Conservation (phyloP, 2,113 vertebrate genomes). For the Cavia porcellus region DNA sequence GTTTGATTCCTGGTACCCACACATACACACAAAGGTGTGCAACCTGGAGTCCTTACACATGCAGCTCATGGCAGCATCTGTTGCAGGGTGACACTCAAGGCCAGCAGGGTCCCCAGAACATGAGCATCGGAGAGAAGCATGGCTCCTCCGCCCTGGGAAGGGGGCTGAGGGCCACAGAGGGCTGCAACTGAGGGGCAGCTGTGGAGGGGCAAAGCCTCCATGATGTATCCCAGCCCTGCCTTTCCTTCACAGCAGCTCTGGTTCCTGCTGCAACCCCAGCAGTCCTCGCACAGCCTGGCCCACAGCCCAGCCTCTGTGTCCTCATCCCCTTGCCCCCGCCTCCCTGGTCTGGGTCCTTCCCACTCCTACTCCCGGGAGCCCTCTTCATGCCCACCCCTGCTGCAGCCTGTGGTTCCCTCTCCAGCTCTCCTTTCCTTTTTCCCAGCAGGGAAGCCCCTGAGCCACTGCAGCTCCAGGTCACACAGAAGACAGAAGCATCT, state of each 20-base stretch:
- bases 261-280: neutral
- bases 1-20: too few species aligned
- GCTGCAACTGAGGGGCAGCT: too few species aligned
- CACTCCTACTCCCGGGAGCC: neutral
- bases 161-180: neutral
- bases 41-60: neutral
- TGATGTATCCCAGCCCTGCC: neutral
- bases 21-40: neutral
- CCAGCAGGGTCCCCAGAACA: neutral
- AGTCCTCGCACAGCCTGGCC: neutral
- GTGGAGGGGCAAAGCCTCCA: neutral
- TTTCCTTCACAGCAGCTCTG: neutral
- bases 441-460: neutral
- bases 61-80: neutral
- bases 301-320: neutral
- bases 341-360: neutral
- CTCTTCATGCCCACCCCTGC: neutral
- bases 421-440: neutral
- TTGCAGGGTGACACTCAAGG: neutral
- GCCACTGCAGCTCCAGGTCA: neutral
- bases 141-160: neutral
- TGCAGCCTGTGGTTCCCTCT: neutral
- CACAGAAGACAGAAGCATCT: neutral
- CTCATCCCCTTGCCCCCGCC: neutral
- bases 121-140: neutral